Base-by-base conservation (phyloP, 2,888 invertebrate species). In the Notodonta ziczac region DNA sequence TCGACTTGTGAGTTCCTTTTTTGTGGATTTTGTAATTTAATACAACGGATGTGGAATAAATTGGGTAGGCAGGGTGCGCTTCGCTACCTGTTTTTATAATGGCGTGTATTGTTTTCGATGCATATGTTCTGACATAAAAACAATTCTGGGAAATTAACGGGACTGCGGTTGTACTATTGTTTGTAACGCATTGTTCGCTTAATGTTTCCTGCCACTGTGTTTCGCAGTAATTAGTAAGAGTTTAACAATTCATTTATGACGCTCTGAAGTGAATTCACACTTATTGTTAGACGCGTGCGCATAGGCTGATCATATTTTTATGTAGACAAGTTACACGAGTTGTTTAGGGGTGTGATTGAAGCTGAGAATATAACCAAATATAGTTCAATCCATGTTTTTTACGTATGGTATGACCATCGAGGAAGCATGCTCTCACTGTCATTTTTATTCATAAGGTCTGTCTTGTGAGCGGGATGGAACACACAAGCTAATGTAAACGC, bases 21-120 rank as follows among this genome's bases (percentile, higher is more conserved):
- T 87, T 86, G 79, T 69, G 67, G 79, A 81, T 82, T 81, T 81
- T 76, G 93, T 91, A 92, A 93, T 91, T 86, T 89, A 89, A 93
- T 92, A 89, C 89, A 85, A 74, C 91, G 93, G 93, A 93, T 93
- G 91, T 93, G 87, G 88, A 89, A 89, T 92, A 90, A 91, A 92
- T 92, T 93, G 93, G 89, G 90, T 88, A 91, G 88, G 84, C 89
- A 85, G 91, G 91, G 93, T 90, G 91, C 88, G 88, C 90, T 88
- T 91, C 70, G 91, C 92, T 93, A 93, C 93, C 93, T 92, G 92
- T 92, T 91, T 24, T 93, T 91, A 82, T 89, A 81, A 74, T 71
- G 81, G 78, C 86, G 88, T 70, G 77, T 84, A 82, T 86, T 86
- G 83, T 86, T 87, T 86, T 83, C 77, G 73, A 75, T 76, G 73